These are phyloP conservation scores for Pycnomerus fuliginosus DNA, from an alignment of 2,888 invertebrate species.

Conservation along the genomic window DNA sequence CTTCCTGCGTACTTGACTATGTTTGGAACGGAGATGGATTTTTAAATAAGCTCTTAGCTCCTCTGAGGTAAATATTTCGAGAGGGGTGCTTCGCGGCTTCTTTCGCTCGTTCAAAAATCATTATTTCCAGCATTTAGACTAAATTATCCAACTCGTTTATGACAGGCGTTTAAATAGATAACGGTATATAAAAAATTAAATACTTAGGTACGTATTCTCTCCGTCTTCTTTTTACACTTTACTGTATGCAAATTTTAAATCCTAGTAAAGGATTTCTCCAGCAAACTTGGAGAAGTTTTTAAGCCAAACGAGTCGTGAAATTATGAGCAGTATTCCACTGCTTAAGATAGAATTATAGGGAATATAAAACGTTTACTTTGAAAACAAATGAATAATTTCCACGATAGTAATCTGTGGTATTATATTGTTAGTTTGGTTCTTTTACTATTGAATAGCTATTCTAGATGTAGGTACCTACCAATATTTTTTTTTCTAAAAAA, in stretches of 20 bases:
- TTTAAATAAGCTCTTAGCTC: slow-evolving; percentile 47
- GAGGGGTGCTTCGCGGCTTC: slow-evolving; percentile 36
- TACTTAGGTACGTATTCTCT: slow-evolving; percentile 4
- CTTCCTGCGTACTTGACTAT: slow-evolving; percentile 44
- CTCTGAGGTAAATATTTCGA: slow-evolving; percentile 41
- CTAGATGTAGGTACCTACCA: too few relatives aligned
- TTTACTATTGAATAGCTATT: too few relatives aligned
- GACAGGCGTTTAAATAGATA: slow-evolving; percentile 1
- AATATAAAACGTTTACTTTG: slow-evolving; percentile 24
- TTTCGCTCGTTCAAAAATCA: slow-evolving; percentile 24
- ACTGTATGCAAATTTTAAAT: slow-evolving; percentile 24
- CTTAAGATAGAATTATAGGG: slow-evolving; percentile 30
- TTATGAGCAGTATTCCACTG: slow-evolving; percentile 29
- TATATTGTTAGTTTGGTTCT: slow-evolving; percentile 15
- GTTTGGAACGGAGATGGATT: slow-evolving; percentile 48
- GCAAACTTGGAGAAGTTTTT: slow-evolving; percentile 22
- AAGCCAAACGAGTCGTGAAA: slow-evolving; percentile 26
- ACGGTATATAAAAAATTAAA: slow-evolving; percentile 1
- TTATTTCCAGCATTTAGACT: slow-evolving; percentile 20
- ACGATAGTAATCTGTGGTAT: slow-evolving; percentile 10
- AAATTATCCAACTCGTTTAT: slow-evolving; percentile 16
- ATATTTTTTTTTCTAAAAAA: too few relatives aligned
- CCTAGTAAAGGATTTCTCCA: slow-evolving; percentile 18
- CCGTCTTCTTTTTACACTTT: slow-evolving; percentile 7
- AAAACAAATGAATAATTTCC: slow-evolving; percentile 25